These are phyloP conservation scores for Hirtodrosophila cameraria DNA, from an alignment of 2,888 invertebrate species.

Conservation along the genomic window DNA sequence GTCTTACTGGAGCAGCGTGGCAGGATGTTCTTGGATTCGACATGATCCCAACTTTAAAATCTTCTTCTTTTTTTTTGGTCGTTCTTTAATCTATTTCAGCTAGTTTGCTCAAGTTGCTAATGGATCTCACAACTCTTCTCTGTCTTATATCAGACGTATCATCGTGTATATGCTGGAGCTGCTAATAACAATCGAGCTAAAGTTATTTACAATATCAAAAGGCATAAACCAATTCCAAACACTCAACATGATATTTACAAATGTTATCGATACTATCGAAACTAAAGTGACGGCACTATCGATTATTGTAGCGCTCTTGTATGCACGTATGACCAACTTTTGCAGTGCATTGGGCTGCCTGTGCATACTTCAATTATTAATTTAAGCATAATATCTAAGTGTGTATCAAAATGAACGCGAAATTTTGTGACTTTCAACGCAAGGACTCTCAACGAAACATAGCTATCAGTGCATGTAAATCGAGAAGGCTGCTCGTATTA, in stretches of 20 bases:
- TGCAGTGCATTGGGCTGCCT: conserved; percentile 25
- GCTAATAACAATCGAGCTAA: no score
- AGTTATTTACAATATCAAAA: no score
- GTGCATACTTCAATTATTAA: conserved; percentile 9
- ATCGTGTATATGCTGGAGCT: conserved; percentile 1
- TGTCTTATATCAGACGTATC: neutral
- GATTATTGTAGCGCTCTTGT: no score
- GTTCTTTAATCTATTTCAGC: conserved; percentile 26
- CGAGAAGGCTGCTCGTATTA: conserved; percentile 52
- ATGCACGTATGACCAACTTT: neutral
- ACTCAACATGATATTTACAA: no score
- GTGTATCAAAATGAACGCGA: conserved; percentile 30
- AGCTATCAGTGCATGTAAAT: conserved; percentile 47
- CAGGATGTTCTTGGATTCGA: conserved; percentile 4
- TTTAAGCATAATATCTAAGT: conserved; percentile 25
- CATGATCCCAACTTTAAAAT: neutral
- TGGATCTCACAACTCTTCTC: conserved; percentile 8
- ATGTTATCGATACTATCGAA: no score
- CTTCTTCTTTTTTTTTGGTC: neutral
- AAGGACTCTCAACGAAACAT: conserved; percentile 4
- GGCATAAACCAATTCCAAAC: no score
- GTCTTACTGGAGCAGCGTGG: conserved; percentile 4
- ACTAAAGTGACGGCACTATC: no score
- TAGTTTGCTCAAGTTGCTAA: conserved; percentile 5
- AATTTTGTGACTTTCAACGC: conserved; percentile 71